These are phyloP conservation scores for Montipora foliosa DNA, from an alignment of 64 coral and sea anemone genomes.

Conservation along the genomic window DNA sequence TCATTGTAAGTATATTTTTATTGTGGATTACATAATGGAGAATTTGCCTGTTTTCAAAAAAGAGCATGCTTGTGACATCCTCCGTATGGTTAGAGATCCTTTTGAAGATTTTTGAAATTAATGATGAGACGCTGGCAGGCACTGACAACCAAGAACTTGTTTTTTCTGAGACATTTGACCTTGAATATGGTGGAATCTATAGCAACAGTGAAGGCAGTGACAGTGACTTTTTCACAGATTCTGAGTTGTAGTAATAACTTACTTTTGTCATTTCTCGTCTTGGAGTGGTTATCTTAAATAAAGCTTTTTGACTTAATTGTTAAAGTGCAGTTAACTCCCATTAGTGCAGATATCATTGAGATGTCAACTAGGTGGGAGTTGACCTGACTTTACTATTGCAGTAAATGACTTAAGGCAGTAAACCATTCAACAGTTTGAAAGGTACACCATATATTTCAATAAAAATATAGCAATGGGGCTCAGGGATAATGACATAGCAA, in stretches of 20 bases:
- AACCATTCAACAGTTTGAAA: constrained; percentile 18
- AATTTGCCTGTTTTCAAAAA: constrained; percentile 48
- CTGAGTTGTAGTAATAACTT: neutral
- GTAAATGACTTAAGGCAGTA: constrained; percentile 5
- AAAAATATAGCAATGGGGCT: neutral
- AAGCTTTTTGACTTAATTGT: neutral
- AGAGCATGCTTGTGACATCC: constrained; percentile 63
- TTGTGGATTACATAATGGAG: constrained; percentile 37
- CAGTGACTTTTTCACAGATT: neutral
- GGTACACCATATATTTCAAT: constrained; percentile 3
- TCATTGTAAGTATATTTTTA: constrained; percentile 49
- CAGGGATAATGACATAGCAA: neutral
- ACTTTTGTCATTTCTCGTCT: neutral
- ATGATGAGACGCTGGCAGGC: neutral
- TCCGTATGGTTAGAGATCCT: constrained; percentile 47
- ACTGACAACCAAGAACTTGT: neutral
- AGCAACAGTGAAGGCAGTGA: constrained; percentile 1
- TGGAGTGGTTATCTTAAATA: neutral
- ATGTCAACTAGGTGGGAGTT: constrained; percentile 11
- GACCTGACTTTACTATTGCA: constrained; percentile 6
- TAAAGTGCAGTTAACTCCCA: neutral
- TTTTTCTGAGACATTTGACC: constrained; percentile 12
- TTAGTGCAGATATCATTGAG: neutral
- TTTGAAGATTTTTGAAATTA: constrained; percentile 47
- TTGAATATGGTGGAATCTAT: constrained; percentile 51